Percentiles rank a stretch among this genome's conserved stretches.
phyloP scores from a whole-genome alignment of 2,113 vertebrate genomes.

The Mastomys natalensis region DNA sequence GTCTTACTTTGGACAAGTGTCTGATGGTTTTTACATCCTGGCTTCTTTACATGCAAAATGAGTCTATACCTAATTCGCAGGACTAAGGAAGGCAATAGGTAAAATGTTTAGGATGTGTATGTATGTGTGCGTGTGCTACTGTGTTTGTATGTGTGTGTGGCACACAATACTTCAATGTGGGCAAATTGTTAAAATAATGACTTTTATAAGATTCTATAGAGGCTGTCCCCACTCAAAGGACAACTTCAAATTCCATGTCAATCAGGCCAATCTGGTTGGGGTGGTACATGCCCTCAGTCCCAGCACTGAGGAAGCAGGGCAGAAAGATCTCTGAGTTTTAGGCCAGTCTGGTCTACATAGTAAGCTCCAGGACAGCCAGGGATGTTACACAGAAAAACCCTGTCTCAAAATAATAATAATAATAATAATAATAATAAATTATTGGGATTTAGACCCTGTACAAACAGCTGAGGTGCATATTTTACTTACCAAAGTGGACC shows the following conservation, averaged over 20 bases:
- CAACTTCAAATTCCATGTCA: not conserved
- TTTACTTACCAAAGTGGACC: too few species aligned
- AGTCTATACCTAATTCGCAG: not conserved
- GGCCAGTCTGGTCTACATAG: not conserved
- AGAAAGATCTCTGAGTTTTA: not conserved
- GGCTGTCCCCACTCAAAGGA: not conserved
- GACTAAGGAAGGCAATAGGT: not conserved
- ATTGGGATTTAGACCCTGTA: too few species aligned
- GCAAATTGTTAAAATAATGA: not conserved
- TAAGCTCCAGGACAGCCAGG: not conserved
- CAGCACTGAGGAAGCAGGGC: not conserved
- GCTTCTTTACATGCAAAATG: slow-evolving; percentile 37
- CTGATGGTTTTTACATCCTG: not conserved
- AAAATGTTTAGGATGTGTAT: not conserved
- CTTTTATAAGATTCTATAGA: not conserved
- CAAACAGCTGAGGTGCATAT: too few species aligned
- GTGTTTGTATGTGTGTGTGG: too few species aligned
- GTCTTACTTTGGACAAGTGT: not conserved
- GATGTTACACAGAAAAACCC: not conserved
- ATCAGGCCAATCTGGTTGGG: not conserved
- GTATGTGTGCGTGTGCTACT: fast-evolving
- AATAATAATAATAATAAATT: too few species aligned
- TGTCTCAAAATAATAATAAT: not conserved
- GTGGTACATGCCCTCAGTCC: not conserved
- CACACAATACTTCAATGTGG: not conserved